Base-by-base conservation (phyloP, 2,888 invertebrate genomes). In the Sisyra nigra region DNA sequence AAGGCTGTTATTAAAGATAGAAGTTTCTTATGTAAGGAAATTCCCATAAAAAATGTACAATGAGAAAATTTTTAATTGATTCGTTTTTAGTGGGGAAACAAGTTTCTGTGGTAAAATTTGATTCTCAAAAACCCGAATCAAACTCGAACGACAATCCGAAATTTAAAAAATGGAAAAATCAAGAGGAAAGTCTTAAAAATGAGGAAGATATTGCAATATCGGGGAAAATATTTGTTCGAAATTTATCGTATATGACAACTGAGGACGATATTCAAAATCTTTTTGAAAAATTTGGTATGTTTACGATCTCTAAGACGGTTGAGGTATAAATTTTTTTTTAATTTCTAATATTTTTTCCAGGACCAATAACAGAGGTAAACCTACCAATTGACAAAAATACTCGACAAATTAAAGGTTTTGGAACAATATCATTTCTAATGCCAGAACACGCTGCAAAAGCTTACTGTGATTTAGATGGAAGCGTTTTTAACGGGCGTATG, bases 361-460 rank as follows among this genome's bases (percentile, higher is more conserved):
- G 94, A 41, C 85, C 85, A 0, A 53, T 96, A 31, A 72, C 85
- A 1, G 94, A 96, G 61, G 72, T 94, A 0, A 80, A 80, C 61
- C 67, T 97, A 56, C 94, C 97, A 0, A 74, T 97, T 44, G 96
- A 97, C 60, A 68, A 71, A 42, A 57, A 74, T 2, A 81, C 84
- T 0, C 77, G 91, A 32, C 80, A 82, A 58, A 71, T 80, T 10
- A 94, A 94, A 64, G 94, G 97, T 1, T 97, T 92, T 61, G 97
- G 91, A 0, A 81, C 85, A 0, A 72, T 97, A 0, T 89, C 92
- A 0, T 98, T 78, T 58, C 67, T 98, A 57, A 80, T 97, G 70
- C 93, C 97, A 0, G 96, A 97, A 58, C 84, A 97, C 62, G 98
- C 98, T 0, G 77, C 86, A 0, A 76, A 74, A 53, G 97, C 98